These are phyloP conservation scores for Chelmon rostratus DNA, from an alignment of 2,797 vertebrate genomes.

Conservation along the genomic window DNA sequence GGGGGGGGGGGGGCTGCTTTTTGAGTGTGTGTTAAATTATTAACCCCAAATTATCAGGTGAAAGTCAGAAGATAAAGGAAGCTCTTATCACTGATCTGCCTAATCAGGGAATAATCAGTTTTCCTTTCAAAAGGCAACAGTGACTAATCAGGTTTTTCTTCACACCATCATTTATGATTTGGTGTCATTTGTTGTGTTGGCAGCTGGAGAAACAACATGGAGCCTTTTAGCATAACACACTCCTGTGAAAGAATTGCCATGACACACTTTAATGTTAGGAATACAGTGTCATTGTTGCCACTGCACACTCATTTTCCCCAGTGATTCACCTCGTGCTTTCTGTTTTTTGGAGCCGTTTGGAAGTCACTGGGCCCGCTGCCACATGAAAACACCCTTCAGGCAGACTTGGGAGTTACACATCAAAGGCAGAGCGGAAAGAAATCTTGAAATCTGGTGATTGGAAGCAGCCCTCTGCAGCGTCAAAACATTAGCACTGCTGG, in stretches of 20 bases:
- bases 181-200: constrained; percentile 19
- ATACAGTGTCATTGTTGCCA: constrained; percentile 45
- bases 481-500: constrained; percentile 44
- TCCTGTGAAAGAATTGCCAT: constrained; percentile 25
- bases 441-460: constrained; percentile 63
- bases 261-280: constrained; percentile 31
- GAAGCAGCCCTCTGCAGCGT: constrained; percentile 46
- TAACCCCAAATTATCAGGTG: constrained; percentile 70
- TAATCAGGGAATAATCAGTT: constrained; percentile 65
- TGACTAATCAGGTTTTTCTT: constrained; percentile 40
- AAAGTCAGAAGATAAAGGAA: constrained; percentile 53
- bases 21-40: constrained; percentile 65
- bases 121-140: constrained; percentile 46
- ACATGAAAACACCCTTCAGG: constrained; percentile 64
- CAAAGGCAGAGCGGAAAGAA: constrained; percentile 68
- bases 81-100: constrained; percentile 52
- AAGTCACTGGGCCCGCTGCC: constrained; percentile 56
- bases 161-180: constrained; percentile 21
- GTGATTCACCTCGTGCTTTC: constrained; percentile 29
- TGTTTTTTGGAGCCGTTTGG: constrained; percentile 27
- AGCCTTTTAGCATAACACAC: not conserved
- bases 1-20: constrained; percentile 24
- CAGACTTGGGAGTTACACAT: constrained; percentile 64
- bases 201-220: constrained; percentile 28
- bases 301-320: constrained; percentile 1